These are phyloP conservation scores for Pterostichus madidus DNA, from an alignment of 2,888 invertebrate species.

Conservation along the genomic window DNA sequence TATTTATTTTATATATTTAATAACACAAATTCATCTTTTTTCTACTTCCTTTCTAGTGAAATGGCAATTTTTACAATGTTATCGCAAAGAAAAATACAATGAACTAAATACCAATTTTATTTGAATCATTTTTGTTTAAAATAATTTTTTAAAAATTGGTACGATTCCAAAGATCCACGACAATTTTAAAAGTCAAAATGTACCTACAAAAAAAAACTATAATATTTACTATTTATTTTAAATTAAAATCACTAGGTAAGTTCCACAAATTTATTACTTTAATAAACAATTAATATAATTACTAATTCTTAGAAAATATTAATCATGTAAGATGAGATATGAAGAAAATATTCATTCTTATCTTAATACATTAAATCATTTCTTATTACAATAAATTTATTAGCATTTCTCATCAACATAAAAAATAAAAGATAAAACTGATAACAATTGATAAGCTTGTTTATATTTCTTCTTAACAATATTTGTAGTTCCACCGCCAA, in stretches of 20 bases:
- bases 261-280: too few relatives aligned
- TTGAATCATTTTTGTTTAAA: too few relatives aligned
- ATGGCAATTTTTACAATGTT: neutral
- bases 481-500: neutral
- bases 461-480: neutral
- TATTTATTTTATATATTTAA: conserved; percentile 2
- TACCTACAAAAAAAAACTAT: too few relatives aligned
- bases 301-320: conserved; percentile 2
- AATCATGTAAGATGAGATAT: neutral
- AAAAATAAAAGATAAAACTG: conserved; percentile 11
- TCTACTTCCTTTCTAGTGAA: neutral
- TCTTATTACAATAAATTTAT: conserved; percentile 12
- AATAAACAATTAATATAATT: neutral
- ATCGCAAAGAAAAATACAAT: neutral
- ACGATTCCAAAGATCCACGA: too few relatives aligned
- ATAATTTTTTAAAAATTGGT: too few relatives aligned
- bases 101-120: too few relatives aligned
- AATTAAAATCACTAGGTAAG: too few relatives aligned
- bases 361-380: conserved; percentile 30
- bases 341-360: conserved; percentile 12
- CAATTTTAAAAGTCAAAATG: too few relatives aligned
- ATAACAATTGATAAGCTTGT: neutral
- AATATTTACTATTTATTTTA: too few relatives aligned
- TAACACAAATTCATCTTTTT: neutral
- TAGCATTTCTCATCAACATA: too few relatives aligned